Evolutionary conservation across 2,113 vertebrate species (phyloP), one percentile per base, ranked within the genome.

Genomic region (Tetrax tetrax): DNA sequence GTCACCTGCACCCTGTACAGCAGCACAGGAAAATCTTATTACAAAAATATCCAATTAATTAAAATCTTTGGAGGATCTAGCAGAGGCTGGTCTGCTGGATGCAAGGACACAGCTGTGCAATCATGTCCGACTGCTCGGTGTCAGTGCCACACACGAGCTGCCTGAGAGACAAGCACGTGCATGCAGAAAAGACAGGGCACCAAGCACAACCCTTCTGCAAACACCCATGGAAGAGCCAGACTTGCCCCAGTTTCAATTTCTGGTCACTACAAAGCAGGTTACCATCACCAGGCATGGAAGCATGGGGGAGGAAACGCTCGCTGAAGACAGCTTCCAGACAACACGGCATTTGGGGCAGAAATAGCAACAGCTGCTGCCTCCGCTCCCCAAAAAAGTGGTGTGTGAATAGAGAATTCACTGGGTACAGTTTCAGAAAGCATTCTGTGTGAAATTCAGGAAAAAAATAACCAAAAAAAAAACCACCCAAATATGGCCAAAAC

Each of bases 111-210:
- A 28, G 29, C 4, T 2, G 17, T 5, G n/a, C 41, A 56, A 56
- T 22, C 50, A 14, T 6, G 24, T 33, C 47, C 3, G 9, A 47
- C 61, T 31, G 71, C 43, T 21, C 5, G 6, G 53, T 13, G 12
- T 7, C 9, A 20, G 45, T 9, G 41, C 19, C 24, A 35, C 45
- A 24, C 29, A 4, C 2, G 6, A 51, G 16, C 35, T 9, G 16
- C 63, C 45, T 1, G 2, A 20, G 28, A 33, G n/a, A 6, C 24
- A 19, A 13, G 23, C 2, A 2, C 2, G 2, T 5, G 18, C 37
- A 21, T 1, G 1, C 5, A 48, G 29, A 15, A 38, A 79, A 57
- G 66, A 38, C 57, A 29, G 50, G 35, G 16, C 38, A 5, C 24
- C 4, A 25, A 0, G 5, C 35, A 29, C 28, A 28, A 5, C 51